Evolutionary conservation across 2,888 invertebrate species (phyloP).

Genomic region (Parnassius apollo): DNA sequence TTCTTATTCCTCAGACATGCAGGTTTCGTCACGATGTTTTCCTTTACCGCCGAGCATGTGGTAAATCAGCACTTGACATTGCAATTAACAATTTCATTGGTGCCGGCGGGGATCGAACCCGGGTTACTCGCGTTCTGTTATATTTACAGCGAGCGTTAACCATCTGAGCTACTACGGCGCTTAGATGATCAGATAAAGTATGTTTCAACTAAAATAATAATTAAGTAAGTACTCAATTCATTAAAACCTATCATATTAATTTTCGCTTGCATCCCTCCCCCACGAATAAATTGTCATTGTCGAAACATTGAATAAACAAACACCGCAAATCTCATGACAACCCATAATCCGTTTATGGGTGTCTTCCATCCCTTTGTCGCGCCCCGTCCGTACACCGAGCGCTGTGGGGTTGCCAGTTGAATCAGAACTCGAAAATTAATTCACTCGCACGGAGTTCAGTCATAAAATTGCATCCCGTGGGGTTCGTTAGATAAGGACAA

Average conservation of each 20-base stretch:
- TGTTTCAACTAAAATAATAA: too few species aligned
- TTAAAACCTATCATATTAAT: neutral
- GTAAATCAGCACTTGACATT: too few species aligned
- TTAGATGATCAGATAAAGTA: too few species aligned
- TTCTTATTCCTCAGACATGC: too few species aligned
- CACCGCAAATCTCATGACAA: slow-evolving; percentile 23
- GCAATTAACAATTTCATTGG: too few species aligned
- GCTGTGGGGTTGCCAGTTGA: slow-evolving; percentile 10
- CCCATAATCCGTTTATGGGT: slow-evolving; percentile 25
- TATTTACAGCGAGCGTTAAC: too few species aligned
- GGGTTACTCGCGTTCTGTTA: too few species aligned
- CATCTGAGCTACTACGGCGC: too few species aligned
- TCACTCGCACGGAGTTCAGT: slow-evolving; percentile 21
- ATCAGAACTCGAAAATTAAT: slow-evolving; percentile 24
- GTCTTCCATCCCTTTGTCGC: slow-evolving; percentile 7
- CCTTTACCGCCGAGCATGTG: too few species aligned
- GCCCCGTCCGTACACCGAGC: neutral
- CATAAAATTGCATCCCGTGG: slow-evolving; percentile 11
- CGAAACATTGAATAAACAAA: slow-evolving; percentile 27
- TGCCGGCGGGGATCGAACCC: too few species aligned
- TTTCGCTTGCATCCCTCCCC: slow-evolving; percentile 4
- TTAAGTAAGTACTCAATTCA: too few species aligned
- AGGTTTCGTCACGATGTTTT: too few species aligned
- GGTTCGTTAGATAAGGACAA: slow-evolving; percentile 15
- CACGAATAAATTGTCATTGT: slow-evolving; percentile 28